A percentile compares a stretch with the other conserved stretches of the same genome.
Conservation (phyloP, 1,140 invertebrate species). For the Drosophila lacertosa region DNA sequence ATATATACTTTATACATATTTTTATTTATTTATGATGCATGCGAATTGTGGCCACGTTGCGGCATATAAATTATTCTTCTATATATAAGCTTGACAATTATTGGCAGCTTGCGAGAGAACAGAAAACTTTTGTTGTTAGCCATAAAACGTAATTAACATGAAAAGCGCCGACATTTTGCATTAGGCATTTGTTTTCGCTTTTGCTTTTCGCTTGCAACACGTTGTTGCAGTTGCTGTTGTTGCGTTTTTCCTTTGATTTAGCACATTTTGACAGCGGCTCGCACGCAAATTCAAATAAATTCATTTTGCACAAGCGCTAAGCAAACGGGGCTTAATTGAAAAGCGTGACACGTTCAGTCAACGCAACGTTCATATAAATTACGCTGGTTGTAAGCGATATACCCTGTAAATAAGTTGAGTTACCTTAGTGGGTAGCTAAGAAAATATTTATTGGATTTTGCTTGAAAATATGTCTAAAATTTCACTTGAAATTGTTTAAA, state of each 20-base stretch:
- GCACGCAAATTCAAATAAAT: conserved; percentile 18
- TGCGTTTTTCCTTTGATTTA: conserved; percentile 2
- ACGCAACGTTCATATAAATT: conserved; percentile 23
- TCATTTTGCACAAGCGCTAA: conserved; percentile 4
- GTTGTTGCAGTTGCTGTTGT: conserved; percentile 21
- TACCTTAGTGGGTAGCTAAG: neutral
- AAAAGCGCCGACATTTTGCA: conserved; percentile 58
- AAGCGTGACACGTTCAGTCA: conserved; percentile 60
- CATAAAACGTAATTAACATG: conserved; percentile 62
- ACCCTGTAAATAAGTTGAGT: neutral
- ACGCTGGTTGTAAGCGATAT: conserved; percentile 25
- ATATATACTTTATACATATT: conserved; percentile 7
- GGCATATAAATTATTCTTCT: conserved; percentile 56
- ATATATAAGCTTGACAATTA: conserved; percentile 35
- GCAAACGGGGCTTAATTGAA: conserved; percentile 45
- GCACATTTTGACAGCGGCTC: conserved; percentile 16
- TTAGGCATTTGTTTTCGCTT: no score
- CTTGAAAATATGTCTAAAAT: no score
- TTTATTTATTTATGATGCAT: conserved; percentile 59
- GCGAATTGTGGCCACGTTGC: conserved; percentile 44
- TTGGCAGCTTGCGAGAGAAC: conserved; percentile 54
- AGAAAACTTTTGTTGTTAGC: conserved; percentile 12
- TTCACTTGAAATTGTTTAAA: no score
- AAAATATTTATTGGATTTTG: no score
- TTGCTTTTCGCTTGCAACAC: conserved; percentile 45